Percentiles rank a stretch among this genome's conserved stretches.
These are phyloP conservation scores for Synanthedon andrenaeformis DNA, from an alignment of 2,888 invertebrate species.

Conservation along the genomic window DNA sequence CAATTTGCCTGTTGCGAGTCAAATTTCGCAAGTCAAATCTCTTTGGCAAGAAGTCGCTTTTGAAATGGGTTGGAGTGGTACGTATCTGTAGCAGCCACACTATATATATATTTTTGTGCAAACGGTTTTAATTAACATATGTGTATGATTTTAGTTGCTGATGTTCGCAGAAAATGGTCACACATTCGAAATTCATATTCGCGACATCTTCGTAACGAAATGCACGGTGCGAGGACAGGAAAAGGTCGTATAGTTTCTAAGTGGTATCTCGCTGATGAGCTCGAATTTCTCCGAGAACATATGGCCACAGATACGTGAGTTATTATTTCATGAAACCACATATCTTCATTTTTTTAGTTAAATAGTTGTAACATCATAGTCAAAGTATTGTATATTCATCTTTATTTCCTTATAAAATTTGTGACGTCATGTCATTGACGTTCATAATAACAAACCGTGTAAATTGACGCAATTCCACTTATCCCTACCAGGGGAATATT, in stretches of 20 bases:
- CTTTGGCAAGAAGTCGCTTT: slow-evolving; percentile 54
- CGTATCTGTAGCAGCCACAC: slow-evolving; percentile 1
- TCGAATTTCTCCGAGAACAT: slow-evolving; percentile 54
- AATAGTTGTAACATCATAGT: not conserved
- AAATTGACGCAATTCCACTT: too few species aligned
- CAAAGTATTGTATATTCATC: not conserved
- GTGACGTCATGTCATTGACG: too few species aligned
- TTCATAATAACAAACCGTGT: too few species aligned
- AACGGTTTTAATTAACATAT: not conserved
- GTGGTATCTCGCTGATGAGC: slow-evolving; percentile 63
- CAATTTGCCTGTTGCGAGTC: slow-evolving; percentile 61
- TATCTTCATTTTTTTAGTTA: not conserved
- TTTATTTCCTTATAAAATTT: too few species aligned
- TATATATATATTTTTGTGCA: not conserved
- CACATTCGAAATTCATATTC: slow-evolving; percentile 65
- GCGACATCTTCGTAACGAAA: slow-evolving; percentile 59
- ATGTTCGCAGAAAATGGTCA: slow-evolving; percentile 61
- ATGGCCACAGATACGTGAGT: slow-evolving; percentile 62
- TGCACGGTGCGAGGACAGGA: slow-evolving; percentile 57
- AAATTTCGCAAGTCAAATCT: slow-evolving; percentile 49
- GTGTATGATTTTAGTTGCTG: slow-evolving; percentile 32
- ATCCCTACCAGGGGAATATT: too few species aligned
- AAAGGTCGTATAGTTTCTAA: slow-evolving; percentile 51
- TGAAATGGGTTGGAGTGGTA: slow-evolving; percentile 57
- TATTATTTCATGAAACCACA: not conserved